Evolutionary conservation across 2,113 vertebrate species (phyloP).

Genomic region (Melierax canorus): DNA sequence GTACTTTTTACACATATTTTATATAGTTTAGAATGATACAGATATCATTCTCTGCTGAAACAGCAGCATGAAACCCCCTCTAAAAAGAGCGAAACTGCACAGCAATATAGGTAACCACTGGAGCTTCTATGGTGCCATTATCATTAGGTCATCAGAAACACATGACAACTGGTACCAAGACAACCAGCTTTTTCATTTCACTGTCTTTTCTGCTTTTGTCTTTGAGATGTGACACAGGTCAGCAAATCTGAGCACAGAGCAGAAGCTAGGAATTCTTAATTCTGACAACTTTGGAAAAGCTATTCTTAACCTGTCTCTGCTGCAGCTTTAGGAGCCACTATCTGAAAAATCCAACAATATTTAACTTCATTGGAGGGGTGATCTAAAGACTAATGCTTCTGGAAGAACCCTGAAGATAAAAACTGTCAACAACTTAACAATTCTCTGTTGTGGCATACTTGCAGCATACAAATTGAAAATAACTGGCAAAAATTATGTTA

Average conservation of each 20-base stretch:
- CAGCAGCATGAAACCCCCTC: not conserved
- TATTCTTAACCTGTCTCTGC: not conserved
- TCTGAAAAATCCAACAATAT: not conserved
- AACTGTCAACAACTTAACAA: not conserved
- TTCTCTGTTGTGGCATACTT: not conserved
- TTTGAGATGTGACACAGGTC: not conserved
- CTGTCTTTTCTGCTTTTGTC: not conserved
- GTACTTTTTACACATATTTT: not conserved
- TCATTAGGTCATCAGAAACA: not conserved
- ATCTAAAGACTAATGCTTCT: not conserved
- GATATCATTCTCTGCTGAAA: not conserved
- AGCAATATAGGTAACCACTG: not conserved
- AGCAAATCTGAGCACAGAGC: not conserved
- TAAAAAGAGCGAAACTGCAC: not conserved
- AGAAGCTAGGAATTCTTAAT: constrained; percentile 32
- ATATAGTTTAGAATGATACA: not conserved
- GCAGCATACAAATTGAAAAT: not conserved
- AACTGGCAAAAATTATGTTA: not conserved
- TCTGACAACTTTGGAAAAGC: not conserved
- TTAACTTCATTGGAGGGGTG: not conserved
- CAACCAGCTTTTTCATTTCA: not conserved
- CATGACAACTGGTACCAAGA: not conserved
- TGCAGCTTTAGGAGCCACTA: not conserved
- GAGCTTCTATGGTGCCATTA: not conserved
- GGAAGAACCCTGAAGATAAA: not conserved